Evolutionary conservation across 2,113 vertebrate species (phyloP), one percentile per base, ranked within the genome.

Genomic region (Calypte anna): DNA sequence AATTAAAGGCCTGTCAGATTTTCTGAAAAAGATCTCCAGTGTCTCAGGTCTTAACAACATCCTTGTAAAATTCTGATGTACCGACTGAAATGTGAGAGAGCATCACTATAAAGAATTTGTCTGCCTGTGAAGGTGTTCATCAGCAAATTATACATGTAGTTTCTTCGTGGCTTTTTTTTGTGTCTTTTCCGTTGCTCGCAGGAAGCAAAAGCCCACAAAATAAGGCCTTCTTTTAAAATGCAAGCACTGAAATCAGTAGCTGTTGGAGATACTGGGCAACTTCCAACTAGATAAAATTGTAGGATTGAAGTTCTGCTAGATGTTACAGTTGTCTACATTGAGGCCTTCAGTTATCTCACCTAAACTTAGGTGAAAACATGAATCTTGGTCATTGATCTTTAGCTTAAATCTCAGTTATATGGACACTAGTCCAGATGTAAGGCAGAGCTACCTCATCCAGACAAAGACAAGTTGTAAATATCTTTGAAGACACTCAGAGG

Each of bases 1-100:
- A 94, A 96, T 97, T 96, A 95, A 96, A 20, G 53, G 20, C 72
- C 73, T 95, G 86, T 88, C 94, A 95, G 74, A 14, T 86, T 94
- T 93, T 85, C 88, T 94, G 91, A 74, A 83, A 79, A 90, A 77
- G 61, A 92, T 95, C 57, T 86, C 30, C 61, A 21, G 19, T 96
- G 55, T 94, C 55, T 86, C 2, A 14, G 44, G 33, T 50, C 33
- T 85, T 93, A 72, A 68, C 78, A 85, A 55, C 46, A 79, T 81
- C 33, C 44, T 76, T 90, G 61, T 91, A 67, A 92, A 88, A 91
- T 82, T 85, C 70, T 90, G 59, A 64, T 76, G 22, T 4, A 43
- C 44, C 73, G 72, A 59, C 54, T 81, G 74, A 85, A 92, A 70
- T 87, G 58, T 85, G 64, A 93, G 85, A 58, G 62, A 92, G n/a